Base-by-base conservation (phyloP, 35 echinoderm and acorn worm genomes). In the Diadema setosum region DNA sequence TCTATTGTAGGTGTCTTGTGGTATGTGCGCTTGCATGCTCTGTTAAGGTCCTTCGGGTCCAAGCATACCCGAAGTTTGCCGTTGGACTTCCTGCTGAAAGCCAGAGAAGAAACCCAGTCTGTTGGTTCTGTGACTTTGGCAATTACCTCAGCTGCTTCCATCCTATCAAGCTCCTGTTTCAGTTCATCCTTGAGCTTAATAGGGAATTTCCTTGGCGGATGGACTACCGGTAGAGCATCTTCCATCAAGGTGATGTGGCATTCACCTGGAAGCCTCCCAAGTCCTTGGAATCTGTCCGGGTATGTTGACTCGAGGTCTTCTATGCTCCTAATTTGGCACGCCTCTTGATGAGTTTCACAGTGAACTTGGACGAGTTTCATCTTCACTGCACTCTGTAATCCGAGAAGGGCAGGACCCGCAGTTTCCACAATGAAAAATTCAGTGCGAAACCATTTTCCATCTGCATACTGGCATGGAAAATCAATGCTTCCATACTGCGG, bases 131-230 rank as follows among this genome's bases (percentile, higher is more conserved):
- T 92, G 27, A 96, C 80, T 25, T 74, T 86, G 18, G 43, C 46
- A 33, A 96, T 96, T n/a, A 96, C 85, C 24, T 64, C 45, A 37
- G 80, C 43, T 1, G 69, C 20, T 16, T 87, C 84, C 94, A 92
- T 92, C 18, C 70, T 80, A 12, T 92, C 81, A 5, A 91, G 56
- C 58, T 96, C 84, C 31, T 43, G 31, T 44, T 89, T 92, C 16
- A 96, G 81, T 25, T 96, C 85, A 33, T 91, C 84, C 15, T 36
- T 25, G 30, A 88, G 85, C 20, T 91, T 84, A 42, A 96, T 92
- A 12, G 85, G 50, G 43, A 85, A 88, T 42, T 89, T 84, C 42
- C 81, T 40, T 20, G 90, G 78, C 5, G 94, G 70, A 5, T 9
- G 35, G 32, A n/a, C n/a, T n/a, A n/a, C n/a, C n/a, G n/a, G n/a